These are phyloP conservation scores for Arrhopalites spinosus DNA, from an alignment of 2,888 invertebrate genomes.

Conservation along the genomic window DNA sequence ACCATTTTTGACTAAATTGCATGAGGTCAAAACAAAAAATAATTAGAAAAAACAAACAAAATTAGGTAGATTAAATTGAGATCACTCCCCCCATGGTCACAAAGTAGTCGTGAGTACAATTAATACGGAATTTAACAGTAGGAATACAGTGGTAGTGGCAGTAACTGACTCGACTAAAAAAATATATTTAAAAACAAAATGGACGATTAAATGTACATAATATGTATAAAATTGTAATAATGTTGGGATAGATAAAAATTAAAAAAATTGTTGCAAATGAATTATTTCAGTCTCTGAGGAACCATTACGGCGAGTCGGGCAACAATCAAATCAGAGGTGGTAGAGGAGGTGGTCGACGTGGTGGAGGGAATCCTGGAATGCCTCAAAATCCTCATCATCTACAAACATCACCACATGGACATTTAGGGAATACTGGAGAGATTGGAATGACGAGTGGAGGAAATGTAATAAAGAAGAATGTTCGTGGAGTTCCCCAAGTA, in stretches of 20 bases:
- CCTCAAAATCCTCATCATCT: background rate
- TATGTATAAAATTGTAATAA: too few relatives aligned
- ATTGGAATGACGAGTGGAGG: background rate
- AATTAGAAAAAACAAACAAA: background rate
- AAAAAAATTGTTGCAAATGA: background rate
- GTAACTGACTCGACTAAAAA: background rate
- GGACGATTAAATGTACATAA: too few relatives aligned
- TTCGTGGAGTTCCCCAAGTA: constrained; percentile 64
- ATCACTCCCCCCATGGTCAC: background rate
- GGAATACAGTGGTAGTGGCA: background rate
- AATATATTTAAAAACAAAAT: background rate
- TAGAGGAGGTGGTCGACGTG: constrained; percentile 61
- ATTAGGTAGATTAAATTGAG: background rate
- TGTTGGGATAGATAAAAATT: too few relatives aligned
- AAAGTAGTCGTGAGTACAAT: background rate
- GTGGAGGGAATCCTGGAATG: constrained; percentile 21
- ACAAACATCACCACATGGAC: constrained; percentile 25
- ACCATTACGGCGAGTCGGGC: constrained; percentile 59
- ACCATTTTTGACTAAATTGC: background rate
- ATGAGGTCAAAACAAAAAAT: background rate
- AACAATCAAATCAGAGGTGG: constrained; percentile 63
- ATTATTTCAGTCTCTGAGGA: constrained; percentile 45
- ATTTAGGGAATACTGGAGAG: constrained; percentile 5
- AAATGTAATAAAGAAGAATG: constrained; percentile 56
- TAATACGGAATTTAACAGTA: background rate